A percentile compares a stretch with the other conserved stretches of the same genome.
phyloP scores from a whole-genome alignment of 2,888 invertebrate genomes.

The Melieria omissa region DNA sequence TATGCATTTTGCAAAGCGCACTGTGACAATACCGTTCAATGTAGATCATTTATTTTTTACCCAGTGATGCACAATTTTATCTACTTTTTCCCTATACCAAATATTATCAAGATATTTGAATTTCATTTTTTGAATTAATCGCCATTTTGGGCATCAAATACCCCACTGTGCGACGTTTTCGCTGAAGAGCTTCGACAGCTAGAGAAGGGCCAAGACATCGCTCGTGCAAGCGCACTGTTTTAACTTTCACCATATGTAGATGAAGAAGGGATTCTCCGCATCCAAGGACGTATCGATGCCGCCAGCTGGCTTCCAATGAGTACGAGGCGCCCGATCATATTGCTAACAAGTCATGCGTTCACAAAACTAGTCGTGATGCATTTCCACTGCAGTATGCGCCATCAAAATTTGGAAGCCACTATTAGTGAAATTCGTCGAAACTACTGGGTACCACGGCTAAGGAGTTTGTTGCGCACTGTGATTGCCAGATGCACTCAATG shows the following conservation, averaged over 20 bases:
- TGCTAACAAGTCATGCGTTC: conserved; percentile 32
- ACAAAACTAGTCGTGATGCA: conserved; percentile 27
- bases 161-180: neutral
- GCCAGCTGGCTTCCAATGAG: conserved; percentile 35
- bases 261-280: conserved; percentile 19
- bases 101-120: no score
- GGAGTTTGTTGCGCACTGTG: conserved; percentile 27
- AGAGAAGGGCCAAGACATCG: neutral
- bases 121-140: no score
- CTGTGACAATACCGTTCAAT: no score
- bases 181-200: neutral
- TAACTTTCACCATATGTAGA: conserved; percentile 16
- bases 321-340: conserved; percentile 32
- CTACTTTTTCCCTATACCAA: no score
- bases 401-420: conserved; percentile 40
- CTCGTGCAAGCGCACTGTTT: conserved; percentile 3
- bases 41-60: no score
- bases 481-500: conserved; percentile 30
- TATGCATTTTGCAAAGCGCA: no score
- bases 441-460: conserved; percentile 35
- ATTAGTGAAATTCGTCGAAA: conserved; percentile 27
- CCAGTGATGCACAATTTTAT: no score
- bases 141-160: no score
- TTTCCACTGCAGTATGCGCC: conserved; percentile 35
- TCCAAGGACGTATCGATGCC: conserved; percentile 30